These are phyloP conservation scores for Lontra canadensis DNA, from an alignment of 2,113 vertebrate species.

Conservation along the genomic window DNA sequence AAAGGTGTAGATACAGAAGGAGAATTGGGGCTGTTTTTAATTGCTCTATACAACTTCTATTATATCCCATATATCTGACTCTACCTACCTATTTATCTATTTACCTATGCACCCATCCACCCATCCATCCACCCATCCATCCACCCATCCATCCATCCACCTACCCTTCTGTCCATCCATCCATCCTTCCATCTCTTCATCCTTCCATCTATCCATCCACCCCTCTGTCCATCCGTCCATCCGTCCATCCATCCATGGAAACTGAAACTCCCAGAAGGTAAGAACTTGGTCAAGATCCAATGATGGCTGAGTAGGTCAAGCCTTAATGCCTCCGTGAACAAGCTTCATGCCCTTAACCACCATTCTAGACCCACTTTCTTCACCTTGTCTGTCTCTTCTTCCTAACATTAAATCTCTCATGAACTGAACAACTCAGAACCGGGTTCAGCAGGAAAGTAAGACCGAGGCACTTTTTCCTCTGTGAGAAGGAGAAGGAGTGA, in stretches of 20 bases:
- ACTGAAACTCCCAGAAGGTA: background rate
- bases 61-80: background rate
- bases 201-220: too few relatives aligned
- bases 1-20: background rate
- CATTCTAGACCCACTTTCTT: background rate
- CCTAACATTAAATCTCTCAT: background rate
- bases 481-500: rapidly evolving
- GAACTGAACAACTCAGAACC: background rate
- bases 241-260: background rate
- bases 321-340: rapidly evolving
- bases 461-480: background rate
- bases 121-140: background rate
- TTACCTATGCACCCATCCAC: background rate
- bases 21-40: background rate
- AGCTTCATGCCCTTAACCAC: background rate
- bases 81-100: rapidly evolving
- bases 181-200: background rate
- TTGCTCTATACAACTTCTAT: background rate
- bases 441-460: background rate
- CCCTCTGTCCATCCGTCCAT: rapidly evolving
- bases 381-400: background rate
- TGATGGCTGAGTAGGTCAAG: background rate
- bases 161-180: background rate
- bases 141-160: background rate
- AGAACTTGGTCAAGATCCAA: background rate